phyloP scores from a whole-genome alignment of 2,888 invertebrate genomes.

The Orthosia gracilis region DNA sequence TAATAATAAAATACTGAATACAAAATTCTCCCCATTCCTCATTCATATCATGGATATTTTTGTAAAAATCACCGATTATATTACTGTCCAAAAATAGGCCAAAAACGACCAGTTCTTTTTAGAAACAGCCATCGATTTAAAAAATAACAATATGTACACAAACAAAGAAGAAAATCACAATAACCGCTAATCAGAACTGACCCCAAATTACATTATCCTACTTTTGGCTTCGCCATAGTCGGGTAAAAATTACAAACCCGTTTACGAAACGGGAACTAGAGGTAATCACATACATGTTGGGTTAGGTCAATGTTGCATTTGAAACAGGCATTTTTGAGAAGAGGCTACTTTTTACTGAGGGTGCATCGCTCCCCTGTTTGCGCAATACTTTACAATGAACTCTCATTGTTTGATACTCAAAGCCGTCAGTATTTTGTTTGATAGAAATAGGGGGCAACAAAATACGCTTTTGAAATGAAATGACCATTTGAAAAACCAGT shows the following conservation, averaged over 20 bases:
- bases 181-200: conserved; percentile 28
- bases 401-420: conserved; percentile 80
- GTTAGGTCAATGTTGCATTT: conserved; percentile 79
- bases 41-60: background rate
- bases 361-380: conserved; percentile 84
- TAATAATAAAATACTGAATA: background rate
- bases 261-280: conserved; percentile 19
- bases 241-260: conserved; percentile 25
- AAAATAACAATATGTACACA: conserved; percentile 2
- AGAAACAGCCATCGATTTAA: background rate
- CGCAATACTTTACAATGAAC: conserved; percentile 86
- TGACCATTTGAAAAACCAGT: conserved; percentile 63
- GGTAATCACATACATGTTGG: conserved; percentile 63
- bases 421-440: conserved; percentile 64
- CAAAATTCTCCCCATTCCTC: background rate
- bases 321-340: conserved; percentile 80
- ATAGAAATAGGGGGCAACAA: conserved; percentile 71
- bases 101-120: background rate
- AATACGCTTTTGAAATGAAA: conserved; percentile 64
- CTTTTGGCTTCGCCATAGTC: too few species aligned
- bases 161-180: conserved; percentile 34
- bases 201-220: background rate
- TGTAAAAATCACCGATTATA: background rate
- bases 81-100: background rate
- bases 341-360: conserved; percentile 81